phyloP scores from a whole-genome alignment of 2,113 vertebrate species.

The Salvelinus alpinus region DNA sequence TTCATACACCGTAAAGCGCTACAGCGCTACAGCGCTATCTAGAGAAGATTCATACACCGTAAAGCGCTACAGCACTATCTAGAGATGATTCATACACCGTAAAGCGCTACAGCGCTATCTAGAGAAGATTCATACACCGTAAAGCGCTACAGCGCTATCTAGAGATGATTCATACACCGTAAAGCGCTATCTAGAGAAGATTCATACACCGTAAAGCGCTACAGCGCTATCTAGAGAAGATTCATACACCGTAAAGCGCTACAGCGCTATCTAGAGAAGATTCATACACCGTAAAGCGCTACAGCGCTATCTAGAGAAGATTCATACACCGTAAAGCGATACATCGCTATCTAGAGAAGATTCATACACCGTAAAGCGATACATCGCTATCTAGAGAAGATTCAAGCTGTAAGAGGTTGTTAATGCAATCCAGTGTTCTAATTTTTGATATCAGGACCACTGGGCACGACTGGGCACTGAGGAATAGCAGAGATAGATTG shows the following conservation, averaged over 20 bases:
- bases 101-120: no score
- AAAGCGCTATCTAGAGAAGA: no score
- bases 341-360: not conserved
- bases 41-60: no score
- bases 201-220: not conserved
- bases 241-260: not conserved
- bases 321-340: not conserved
- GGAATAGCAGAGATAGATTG: conserved; percentile 19
- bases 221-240: not conserved
- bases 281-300: not conserved
- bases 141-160: no score
- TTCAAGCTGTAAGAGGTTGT: no score
- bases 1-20: no score
- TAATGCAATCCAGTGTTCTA: conserved; percentile 42
- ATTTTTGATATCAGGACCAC: conserved; percentile 23
- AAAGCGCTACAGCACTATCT: no score
- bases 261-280: not conserved
- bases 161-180: no score
- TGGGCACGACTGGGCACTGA: conserved; percentile 10
- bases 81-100: no score
- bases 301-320: not conserved
- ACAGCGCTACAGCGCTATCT: no score
- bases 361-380: not conserved
- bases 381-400: not conserved
- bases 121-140: no score